Percentiles rank a stretch among this genome's conserved stretches.
phyloP scores from a whole-genome alignment of 1,140 invertebrate species.

The Trachymyrmex septentrionalis region DNA sequence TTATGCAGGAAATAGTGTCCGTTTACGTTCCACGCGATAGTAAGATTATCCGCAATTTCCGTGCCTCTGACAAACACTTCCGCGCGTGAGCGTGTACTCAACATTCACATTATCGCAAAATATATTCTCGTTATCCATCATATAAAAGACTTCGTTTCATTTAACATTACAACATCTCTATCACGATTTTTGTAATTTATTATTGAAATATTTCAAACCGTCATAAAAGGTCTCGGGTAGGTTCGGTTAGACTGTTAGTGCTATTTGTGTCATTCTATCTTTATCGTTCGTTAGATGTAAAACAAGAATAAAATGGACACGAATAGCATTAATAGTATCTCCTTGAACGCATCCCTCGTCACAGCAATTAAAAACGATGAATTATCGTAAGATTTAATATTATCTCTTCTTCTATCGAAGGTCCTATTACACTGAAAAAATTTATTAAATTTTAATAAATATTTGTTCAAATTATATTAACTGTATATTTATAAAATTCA shows the following conservation, averaged over 20 bases:
- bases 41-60: constrained; percentile 41
- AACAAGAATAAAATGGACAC: no score
- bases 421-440: no score
- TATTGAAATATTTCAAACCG: neutral
- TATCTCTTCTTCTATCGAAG: neutral
- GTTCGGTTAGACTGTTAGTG: no score
- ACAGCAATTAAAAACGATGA: neutral
- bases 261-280: no score
- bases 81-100: neutral
- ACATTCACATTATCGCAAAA: neutral
- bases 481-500: no score
- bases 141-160: neutral
- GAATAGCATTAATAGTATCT: no score
- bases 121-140: neutral
- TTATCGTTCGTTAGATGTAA: no score
- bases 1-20: constrained; percentile 39
- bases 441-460: no score
- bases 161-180: neutral
- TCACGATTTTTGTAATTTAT: neutral
- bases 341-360: neutral
- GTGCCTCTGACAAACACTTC: neutral
- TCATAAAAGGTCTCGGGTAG: neutral
- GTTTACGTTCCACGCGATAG: constrained; percentile 24
- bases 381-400: neutral
- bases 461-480: no score